phyloP scores from a whole-genome alignment of 2,888 invertebrate genomes.

The Craniophora ligustri region DNA sequence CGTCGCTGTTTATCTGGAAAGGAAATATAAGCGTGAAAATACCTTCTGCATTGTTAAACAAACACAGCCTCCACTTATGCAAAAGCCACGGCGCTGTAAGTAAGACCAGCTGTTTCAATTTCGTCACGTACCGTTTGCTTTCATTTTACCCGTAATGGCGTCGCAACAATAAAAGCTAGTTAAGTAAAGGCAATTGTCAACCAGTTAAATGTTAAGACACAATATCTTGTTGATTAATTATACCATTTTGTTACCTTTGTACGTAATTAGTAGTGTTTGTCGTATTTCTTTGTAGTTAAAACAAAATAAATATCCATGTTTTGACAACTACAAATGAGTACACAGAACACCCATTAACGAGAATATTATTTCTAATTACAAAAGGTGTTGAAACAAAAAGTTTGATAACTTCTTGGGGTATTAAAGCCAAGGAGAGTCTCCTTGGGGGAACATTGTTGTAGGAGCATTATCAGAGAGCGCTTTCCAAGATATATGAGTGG shows the following conservation, averaged over 20 bases:
- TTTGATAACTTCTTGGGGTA: slow-evolving; percentile 60
- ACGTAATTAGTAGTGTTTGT: slow-evolving; percentile 8
- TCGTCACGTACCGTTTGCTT: slow-evolving; percentile 57
- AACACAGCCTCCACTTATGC: slow-evolving; percentile 38
- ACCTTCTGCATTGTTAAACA: slow-evolving; percentile 43
- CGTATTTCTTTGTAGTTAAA: slow-evolving; percentile 4
- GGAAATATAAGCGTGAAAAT: slow-evolving; percentile 41
- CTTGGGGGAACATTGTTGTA: slow-evolving; percentile 68
- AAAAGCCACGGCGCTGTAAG: slow-evolving; percentile 46
- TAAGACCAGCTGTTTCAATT: slow-evolving; percentile 54
- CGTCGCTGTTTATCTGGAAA: slow-evolving; percentile 13
- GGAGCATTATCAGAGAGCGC: slow-evolving; percentile 77
- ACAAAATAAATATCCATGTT: slow-evolving; percentile 15
- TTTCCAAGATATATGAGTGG: slow-evolving; percentile 79
- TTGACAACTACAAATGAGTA: slow-evolving; percentile 16
- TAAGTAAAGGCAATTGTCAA: slow-evolving; percentile 49
- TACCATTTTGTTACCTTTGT: slow-evolving; percentile 28
- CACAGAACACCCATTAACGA: slow-evolving; percentile 35
- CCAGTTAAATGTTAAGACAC: slow-evolving; percentile 42
- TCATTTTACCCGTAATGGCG: slow-evolving; percentile 52
- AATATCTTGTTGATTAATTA: slow-evolving; percentile 36
- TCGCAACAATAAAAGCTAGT: slow-evolving; percentile 53
- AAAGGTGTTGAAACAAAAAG: slow-evolving; percentile 44
- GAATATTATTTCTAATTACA: slow-evolving; percentile 47
- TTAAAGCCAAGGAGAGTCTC: slow-evolving; percentile 62